Base-by-base conservation (phyloP, 30 jellyfish, hydroid and myxozoan species). In the Pelagia noctiluca region DNA sequence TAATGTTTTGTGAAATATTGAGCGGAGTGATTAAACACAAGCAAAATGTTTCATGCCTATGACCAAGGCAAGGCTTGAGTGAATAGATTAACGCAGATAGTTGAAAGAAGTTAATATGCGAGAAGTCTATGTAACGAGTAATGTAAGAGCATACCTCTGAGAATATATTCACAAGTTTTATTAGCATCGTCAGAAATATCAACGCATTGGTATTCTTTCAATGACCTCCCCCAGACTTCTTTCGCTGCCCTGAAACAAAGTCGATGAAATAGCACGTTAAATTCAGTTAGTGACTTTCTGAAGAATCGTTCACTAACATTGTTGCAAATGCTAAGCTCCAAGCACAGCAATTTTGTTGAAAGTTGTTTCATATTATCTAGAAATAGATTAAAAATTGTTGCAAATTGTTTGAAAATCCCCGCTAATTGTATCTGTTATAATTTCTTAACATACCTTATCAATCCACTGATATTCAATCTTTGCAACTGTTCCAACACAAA, bases 121-220 rank as follows among this genome's bases (percentile, higher is more conserved):
- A n/a, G n/a, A 69, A 24, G 1, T 1, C 81, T 37, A 35, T 21
- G 64, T 31, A 5, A 26, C 12, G 67, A 31, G 81, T 68, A 0
- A 4, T 7, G 28, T 21, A 31, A 2, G 3, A 8, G 25, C 90
- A 25, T 38, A 91, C 98, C 98, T 80, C 96, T 82, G 35, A 92
- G 82, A 13, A 92, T 76, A 75, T 50, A 92, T 49, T 92, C 95
- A 69, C 91, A 83, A 32, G 89, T 89, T 26, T 75, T 75, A 36
- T 78, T 92, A 69, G 92, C 88, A 61, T 83, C 84, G 5, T 93
- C 98, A 36, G 98, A 93, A 3, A 82, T 82, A 62, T 93, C 98
- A 11, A 93, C 93, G 63, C 98, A 93, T 71, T 93, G 98, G 82
- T 93, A 93, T 48, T 93, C 98, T 28, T 79, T 76, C 8, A 88